These are phyloP conservation scores for Sinocyclocheilus maitianheensis DNA, from an alignment of 2,113 vertebrate genomes.

Conservation along the genomic window DNA sequence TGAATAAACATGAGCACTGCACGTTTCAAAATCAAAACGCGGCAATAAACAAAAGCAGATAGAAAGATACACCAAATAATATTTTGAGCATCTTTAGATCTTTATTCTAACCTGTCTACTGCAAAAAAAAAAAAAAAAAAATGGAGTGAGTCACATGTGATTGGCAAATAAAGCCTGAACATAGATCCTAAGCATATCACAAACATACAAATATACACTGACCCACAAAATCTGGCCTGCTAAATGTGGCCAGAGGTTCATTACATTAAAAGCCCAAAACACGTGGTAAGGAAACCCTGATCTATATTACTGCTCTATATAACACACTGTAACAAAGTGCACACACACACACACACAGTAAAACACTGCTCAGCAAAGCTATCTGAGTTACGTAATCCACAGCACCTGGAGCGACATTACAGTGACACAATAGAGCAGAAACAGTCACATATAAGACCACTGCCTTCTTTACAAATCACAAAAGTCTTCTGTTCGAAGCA, in stretches of 20 bases:
- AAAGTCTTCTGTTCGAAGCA: neutral
- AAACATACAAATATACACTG: too few relatives aligned
- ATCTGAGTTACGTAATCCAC: neutral
- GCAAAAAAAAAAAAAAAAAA: too few relatives aligned
- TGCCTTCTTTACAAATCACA: neutral
- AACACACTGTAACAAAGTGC: too few relatives aligned
- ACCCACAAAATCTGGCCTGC: too few relatives aligned
- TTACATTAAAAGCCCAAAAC: neutral
- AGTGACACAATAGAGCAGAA: neutral
- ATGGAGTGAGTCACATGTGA: neutral
- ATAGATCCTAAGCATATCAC: neutral
- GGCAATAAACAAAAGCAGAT: neutral
- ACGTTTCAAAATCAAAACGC: too few relatives aligned
- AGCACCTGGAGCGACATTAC: neutral
- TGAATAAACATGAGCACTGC: too few relatives aligned
- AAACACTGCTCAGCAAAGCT: neutral
- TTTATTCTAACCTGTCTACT: neutral
- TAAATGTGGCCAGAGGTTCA: neutral
- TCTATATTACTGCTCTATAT: too few relatives aligned
- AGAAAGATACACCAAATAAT: neutral
- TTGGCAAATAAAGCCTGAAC: neutral
- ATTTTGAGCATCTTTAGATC: neutral
- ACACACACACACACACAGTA: neutral
- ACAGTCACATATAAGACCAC: neutral
- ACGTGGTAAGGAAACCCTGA: neutral